Percentiles rank a stretch among this genome's conserved stretches.
These are phyloP conservation scores for Catocala sponsa DNA, from an alignment of 2,888 invertebrate species.

Conservation along the genomic window DNA sequence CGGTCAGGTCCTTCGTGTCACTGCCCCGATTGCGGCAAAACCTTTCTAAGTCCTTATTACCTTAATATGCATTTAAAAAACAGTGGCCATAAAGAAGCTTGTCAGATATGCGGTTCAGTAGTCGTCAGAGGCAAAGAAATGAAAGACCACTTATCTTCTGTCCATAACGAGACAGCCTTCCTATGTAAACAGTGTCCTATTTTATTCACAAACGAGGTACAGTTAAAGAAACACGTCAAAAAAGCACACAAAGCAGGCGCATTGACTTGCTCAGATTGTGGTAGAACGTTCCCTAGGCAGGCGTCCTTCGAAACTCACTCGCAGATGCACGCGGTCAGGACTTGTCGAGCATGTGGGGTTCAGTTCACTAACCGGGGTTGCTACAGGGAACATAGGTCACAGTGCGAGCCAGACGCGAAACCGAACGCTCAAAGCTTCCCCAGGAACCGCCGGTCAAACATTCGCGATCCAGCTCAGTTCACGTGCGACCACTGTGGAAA, in stretches of 20 bases:
- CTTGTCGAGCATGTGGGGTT: conserved; percentile 70
- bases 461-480: conserved; percentile 75
- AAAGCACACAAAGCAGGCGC: conserved; percentile 65
- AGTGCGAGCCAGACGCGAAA: conserved; percentile 78
- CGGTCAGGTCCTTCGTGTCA: conserved; percentile 65
- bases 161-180: conserved; percentile 59
- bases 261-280: conserved; percentile 73
- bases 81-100: conserved; percentile 77
- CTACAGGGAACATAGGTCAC: conserved; percentile 74
- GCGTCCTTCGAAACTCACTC: conserved; percentile 71
- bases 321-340: conserved; percentile 78
- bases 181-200: conserved; percentile 72
- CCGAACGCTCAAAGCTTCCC: conserved; percentile 66
- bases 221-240: conserved; percentile 62
- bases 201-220: conserved; percentile 57
- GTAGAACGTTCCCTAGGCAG: conserved; percentile 67
- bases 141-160: conserved; percentile 62
- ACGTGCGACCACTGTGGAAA: conserved; percentile 79
- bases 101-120: conserved; percentile 68
- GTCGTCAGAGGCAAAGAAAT: conserved; percentile 64
- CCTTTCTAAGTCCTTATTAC: conserved; percentile 70
- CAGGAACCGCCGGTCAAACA: conserved; percentile 68
- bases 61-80: conserved; percentile 74
- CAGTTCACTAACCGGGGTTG: conserved; percentile 79
- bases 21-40: conserved; percentile 76